Evolutionary conservation across 2,113 vertebrate species (phyloP), one percentile per base, ranked within the genome.

Genomic region (Thalassarche chlororhynchos): DNA sequence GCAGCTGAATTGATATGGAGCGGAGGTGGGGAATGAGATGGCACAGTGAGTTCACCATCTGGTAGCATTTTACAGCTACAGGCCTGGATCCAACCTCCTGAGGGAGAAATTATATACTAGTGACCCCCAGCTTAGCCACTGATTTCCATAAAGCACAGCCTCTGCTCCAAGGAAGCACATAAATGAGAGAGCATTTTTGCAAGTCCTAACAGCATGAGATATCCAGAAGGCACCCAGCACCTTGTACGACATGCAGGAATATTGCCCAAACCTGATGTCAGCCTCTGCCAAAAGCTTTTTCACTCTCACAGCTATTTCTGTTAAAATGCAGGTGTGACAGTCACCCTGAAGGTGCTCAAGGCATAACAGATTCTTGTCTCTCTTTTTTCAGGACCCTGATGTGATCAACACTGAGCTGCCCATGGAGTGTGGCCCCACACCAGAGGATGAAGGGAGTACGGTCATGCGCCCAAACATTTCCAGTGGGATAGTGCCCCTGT

Each of bases 371-470:
- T 60, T 60, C 42, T 74, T 24, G 21, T 42, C 42, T 66, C 72
- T 62, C 49, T 78, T 61, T 92, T 95, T 95, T 87, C 87, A 99
- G 99, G 99, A 99, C 84, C 99, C 99, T 24, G 99, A 99, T 96
- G 99, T 99, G 92, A 98, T 99, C 90, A 99, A 99, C 93, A 99
- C 98, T 1, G 98, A 98, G 42, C 97, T 99, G n/a, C 99, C 99
- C 24, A 69, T 99, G 79, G 99, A 99, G 90, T 98, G 98, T 16
- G 83, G 97, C 24, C 99, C 99, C 5, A 51, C 95, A 24, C 76
- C 98, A 38, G 99, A 99, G n/a, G 99, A 99, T 9, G 98, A 99
- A 69, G 97, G 98, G 12, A 65, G 93, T 58, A 98, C 91, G 0
- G 95, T 98, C 26, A 97, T 98, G 87, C 98, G 98, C n/a, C 98